Percentiles rank a stretch among this genome's conserved stretches.
These are phyloP conservation scores for Emberiza fucata DNA, from an alignment of 2,113 vertebrate genomes.

Conservation along the genomic window DNA sequence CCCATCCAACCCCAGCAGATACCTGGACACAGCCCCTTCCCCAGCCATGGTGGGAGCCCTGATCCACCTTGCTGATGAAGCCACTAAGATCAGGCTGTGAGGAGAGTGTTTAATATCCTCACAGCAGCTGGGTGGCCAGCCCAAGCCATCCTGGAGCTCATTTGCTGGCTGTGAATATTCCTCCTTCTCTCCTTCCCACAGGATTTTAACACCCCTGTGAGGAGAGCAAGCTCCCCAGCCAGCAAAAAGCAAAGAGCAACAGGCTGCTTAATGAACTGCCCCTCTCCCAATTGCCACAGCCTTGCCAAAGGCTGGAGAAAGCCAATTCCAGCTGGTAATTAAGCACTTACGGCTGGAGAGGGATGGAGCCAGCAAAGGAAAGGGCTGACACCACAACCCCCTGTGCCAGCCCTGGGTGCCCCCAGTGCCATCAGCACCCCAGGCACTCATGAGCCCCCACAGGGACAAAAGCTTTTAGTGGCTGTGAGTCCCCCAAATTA, in stretches of 20 bases:
- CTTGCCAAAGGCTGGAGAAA: neutral
- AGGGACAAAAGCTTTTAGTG: neutral
- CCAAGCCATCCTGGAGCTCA: neutral
- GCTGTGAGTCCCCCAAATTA: neutral
- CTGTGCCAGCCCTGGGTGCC: neutral
- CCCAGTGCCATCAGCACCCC: neutral
- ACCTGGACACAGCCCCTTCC: neutral
- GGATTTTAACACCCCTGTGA: conserved; percentile 18
- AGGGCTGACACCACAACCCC: neutral
- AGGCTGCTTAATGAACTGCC: conserved; percentile 1
- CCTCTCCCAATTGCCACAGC: neutral
- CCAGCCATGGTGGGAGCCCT: neutral
- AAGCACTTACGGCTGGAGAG: neutral
- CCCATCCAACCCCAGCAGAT: neutral
- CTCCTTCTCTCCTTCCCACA: neutral
- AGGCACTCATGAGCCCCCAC: neutral
- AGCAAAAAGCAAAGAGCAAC: neutral
- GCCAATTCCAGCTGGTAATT: neutral
- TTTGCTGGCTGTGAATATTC: neutral
- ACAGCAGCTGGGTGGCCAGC: conserved; percentile 14
- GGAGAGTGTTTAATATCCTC: neutral
- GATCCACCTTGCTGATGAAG: neutral
- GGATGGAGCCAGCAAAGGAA: neutral
- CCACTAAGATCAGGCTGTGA: neutral
- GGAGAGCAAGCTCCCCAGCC: neutral